Evolutionary conservation across 2,113 vertebrate species (phyloP).

Genomic region (Tenrec ecaudatus): DNA sequence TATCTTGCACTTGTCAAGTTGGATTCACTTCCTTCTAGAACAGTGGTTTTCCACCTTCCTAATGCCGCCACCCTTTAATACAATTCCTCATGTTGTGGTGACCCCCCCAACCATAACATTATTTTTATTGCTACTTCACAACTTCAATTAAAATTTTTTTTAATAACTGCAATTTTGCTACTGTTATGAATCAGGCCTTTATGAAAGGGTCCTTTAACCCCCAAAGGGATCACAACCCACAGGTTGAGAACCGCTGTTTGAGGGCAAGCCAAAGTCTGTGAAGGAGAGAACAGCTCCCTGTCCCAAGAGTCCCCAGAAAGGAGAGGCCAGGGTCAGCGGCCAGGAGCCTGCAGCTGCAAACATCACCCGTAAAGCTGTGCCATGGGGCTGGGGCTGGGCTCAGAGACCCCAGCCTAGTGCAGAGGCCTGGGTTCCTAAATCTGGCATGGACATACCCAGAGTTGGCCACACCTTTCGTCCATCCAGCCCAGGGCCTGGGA

Average conservation of each 20-base stretch:
- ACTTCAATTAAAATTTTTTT: too few species aligned
- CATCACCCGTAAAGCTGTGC: accelerated
- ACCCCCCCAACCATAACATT: too few species aligned
- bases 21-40: constrained; percentile 9
- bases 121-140: too few species aligned
- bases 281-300: not conserved
- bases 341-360: accelerated
- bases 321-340: accelerated
- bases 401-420: not conserved
- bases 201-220: too few species aligned
- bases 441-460: not conserved
- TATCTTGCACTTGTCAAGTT: not conserved
- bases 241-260: not conserved
- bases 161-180: too few species aligned
- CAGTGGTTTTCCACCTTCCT: too few species aligned
- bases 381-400: not conserved
- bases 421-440: too few species aligned
- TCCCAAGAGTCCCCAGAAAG: not conserved
- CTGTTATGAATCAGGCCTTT: too few species aligned
- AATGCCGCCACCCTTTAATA: too few species aligned
- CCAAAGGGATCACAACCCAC: too few species aligned
- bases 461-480: not conserved
- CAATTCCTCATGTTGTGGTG: too few species aligned
- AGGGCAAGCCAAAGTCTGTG: not conserved
- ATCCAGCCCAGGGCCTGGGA: not conserved